Conservation (phyloP, 2,888 invertebrate genomes). For the Clivina fossor region DNA sequence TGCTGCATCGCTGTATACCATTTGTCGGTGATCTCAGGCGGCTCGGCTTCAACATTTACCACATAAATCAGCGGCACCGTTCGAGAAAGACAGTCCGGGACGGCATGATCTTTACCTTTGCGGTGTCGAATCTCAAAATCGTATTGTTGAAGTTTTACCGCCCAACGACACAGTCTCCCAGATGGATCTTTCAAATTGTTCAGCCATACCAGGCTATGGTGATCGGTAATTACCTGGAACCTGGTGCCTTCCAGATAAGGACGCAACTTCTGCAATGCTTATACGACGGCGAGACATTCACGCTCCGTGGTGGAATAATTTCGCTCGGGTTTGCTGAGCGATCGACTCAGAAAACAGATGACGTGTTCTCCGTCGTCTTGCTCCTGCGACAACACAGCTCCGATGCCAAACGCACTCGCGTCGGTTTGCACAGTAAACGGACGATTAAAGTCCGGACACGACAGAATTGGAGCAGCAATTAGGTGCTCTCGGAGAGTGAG, state of each 20-base stretch:
- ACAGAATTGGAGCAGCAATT: slow-evolving; percentile 14
- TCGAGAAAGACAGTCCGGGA: not conserved
- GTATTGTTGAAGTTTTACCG: not conserved
- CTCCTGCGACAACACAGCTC: slow-evolving; percentile 22
- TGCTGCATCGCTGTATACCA: not conserved
- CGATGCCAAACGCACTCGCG: slow-evolving; percentile 10
- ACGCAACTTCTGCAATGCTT: slow-evolving; percentile 15
- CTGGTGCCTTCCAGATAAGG: slow-evolving; percentile 18
- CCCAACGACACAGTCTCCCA: not conserved
- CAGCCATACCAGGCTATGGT: slow-evolving; percentile 18
- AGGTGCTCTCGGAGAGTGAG: slow-evolving; percentile 1
- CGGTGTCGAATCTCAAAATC: not conserved
- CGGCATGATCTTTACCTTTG: slow-evolving; percentile 1
- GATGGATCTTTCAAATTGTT: slow-evolving; percentile 15
- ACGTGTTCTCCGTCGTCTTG: slow-evolving; percentile 23
- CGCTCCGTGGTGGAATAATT: slow-evolving; percentile 35
- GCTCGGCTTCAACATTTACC: not conserved
- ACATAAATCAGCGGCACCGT: not conserved
- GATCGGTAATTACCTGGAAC: slow-evolving; percentile 29
- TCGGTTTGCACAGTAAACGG: slow-evolving; percentile 30
- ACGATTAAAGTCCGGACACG: slow-evolving; percentile 22
- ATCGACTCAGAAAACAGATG: slow-evolving; percentile 37
- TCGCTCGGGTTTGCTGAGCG: slow-evolving; percentile 22
- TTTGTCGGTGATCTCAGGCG: not conserved
- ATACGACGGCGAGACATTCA: slow-evolving; percentile 14